Conservation (phyloP, 2,888 invertebrate genomes). For the Lissocephala sabroskyi region DNA sequence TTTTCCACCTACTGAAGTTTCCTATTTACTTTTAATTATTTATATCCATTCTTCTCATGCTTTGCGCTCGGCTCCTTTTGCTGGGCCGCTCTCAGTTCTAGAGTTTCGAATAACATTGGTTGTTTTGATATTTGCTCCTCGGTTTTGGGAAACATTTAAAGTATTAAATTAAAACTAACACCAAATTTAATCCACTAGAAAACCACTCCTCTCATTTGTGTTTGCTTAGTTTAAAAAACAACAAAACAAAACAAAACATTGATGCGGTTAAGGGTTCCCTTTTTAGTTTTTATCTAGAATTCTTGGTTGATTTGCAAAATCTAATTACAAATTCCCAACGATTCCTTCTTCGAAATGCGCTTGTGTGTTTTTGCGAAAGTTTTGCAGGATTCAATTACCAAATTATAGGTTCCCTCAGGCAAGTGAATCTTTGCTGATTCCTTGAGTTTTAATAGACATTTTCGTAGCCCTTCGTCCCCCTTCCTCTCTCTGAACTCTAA, state of each 20-base stretch:
- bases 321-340: constrained; percentile 29
- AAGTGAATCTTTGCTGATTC: no score
- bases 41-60: constrained; percentile 32
- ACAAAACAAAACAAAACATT: constrained; percentile 9
- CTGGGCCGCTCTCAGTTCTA: constrained; percentile 25
- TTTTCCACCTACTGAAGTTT: constrained; percentile 21
- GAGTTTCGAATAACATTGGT: no score
- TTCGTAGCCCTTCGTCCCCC: no score
- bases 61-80: constrained; percentile 22
- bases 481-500: no score
- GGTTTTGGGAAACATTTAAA: constrained; percentile 9
- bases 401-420: not conserved
- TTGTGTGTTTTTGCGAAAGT: constrained; percentile 53
- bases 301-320: constrained; percentile 60
- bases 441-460: no score
- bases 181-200: constrained; percentile 29
- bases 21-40: constrained; percentile 25
- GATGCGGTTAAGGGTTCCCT: constrained; percentile 40
- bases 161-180: constrained; percentile 23
- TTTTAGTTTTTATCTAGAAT: constrained; percentile 19
- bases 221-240: constrained; percentile 28
- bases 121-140: constrained; percentile 29
- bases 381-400: constrained; percentile 27
- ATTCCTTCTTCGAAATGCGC: constrained; percentile 23
- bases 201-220: constrained; percentile 18